phyloP scores from a whole-genome alignment of 1,140 invertebrate genomes.

The Hyles vespertilio region DNA sequence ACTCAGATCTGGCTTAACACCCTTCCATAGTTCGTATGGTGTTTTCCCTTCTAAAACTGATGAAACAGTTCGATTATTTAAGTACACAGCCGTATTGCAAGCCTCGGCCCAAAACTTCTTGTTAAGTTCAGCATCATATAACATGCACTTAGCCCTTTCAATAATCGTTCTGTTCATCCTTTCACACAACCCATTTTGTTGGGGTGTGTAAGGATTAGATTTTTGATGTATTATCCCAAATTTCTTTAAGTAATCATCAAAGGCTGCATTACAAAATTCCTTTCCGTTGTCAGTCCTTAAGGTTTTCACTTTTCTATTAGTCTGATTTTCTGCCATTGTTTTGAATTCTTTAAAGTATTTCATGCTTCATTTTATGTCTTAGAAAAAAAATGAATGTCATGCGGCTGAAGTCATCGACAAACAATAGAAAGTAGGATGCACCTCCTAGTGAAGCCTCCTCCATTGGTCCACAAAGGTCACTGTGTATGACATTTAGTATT shows the following conservation, averaged over 20 bases:
- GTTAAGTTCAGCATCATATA: conserved; percentile 13
- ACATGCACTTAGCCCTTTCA: conserved; percentile 15
- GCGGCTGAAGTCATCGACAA: conserved; percentile 24
- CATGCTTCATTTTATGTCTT: conserved; percentile 17
- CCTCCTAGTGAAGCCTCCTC: conserved; percentile 12
- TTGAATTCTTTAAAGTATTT: conserved; percentile 23
- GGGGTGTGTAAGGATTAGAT: conserved; percentile 16
- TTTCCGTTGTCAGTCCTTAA: conserved; percentile 21
- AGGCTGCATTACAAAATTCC: conserved; percentile 18
- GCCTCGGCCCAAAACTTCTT: conserved; percentile 21
- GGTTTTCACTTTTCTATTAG: conserved; percentile 18
- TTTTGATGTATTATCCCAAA: conserved; percentile 19
- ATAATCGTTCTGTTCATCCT: conserved; percentile 20
- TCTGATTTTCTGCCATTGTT: conserved; percentile 17
- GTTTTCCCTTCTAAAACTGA: conserved; percentile 21
- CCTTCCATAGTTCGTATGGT: conserved; percentile 24
- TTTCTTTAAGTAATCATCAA: conserved; percentile 19
- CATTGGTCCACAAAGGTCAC: conserved; percentile 27
- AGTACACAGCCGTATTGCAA: conserved; percentile 23
- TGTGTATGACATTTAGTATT: conserved; percentile 25
- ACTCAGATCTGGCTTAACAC: conserved; percentile 24
- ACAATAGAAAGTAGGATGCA: conserved; percentile 19
- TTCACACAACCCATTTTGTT: conserved; percentile 26
- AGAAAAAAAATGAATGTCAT: conserved; percentile 22
- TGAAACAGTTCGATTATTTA: conserved; percentile 20